Conservation (phyloP, 2,797 vertebrate species). For the Parauchenoglanis ngamensis region DNA sequence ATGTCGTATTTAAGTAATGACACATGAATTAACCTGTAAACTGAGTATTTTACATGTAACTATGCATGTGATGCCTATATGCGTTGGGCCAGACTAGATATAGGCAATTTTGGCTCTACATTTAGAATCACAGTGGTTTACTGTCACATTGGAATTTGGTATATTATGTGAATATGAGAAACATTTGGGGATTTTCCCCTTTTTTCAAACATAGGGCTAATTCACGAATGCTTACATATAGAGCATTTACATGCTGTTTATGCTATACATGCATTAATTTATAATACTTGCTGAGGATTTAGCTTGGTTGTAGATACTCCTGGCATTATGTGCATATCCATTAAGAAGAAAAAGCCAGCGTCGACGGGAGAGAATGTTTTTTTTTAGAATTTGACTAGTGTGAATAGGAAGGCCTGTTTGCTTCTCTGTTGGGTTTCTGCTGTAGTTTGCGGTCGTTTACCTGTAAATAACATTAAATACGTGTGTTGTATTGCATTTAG, state of each 20-base stretch:
- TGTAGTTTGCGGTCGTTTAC: slow-evolving; percentile 44
- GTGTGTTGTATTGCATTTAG: slow-evolving; percentile 55
- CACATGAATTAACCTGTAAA: neutral
- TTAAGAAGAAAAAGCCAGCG: no score
- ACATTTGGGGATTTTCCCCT: neutral
- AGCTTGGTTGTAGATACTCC: no score
- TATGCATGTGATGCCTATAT: neutral
- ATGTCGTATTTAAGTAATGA: neutral
- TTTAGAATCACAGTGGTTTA: neutral
- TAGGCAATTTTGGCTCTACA: neutral
- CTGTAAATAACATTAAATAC: slow-evolving; percentile 56
- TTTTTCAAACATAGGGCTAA: no score
- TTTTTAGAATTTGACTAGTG: slow-evolving; percentile 22
- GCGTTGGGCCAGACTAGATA: neutral
- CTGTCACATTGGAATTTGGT: neutral
- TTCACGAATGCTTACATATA: neutral
- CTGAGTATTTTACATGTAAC: neutral
- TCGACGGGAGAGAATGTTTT: neutral
- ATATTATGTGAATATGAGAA: neutral
- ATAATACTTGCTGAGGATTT: neutral
- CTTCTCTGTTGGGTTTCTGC: slow-evolving; percentile 15
- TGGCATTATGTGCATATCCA: neutral
- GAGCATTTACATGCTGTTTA: neutral
- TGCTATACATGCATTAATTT: neutral
- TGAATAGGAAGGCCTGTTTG: slow-evolving; percentile 14